A percentile compares a stretch with the other conserved stretches of the same genome.
Conservation (phyloP, 2,888 invertebrate species). For the Harmothoe impar region DNA sequence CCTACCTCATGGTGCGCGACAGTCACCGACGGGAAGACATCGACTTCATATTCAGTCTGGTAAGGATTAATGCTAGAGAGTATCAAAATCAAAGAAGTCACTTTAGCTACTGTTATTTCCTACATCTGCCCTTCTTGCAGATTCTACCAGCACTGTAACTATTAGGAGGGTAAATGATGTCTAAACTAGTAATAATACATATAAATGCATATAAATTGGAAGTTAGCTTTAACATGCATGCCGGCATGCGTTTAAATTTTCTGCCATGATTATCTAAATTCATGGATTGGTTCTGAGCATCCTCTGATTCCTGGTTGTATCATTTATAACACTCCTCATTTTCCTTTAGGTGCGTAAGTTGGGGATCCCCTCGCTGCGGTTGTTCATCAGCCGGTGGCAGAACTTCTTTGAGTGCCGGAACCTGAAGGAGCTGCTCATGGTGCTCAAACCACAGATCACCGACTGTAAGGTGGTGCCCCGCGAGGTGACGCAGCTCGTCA, state of each 20-base stretch:
- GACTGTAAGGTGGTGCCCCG: not conserved
- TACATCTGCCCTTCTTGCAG: no score
- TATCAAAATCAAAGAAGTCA: no score
- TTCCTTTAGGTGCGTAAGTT: conserved; percentile 63
- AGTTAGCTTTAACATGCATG: no score
- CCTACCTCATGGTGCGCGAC: conserved; percentile 38
- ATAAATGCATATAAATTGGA: no score
- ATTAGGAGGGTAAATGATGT: no score
- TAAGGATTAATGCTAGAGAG: no score
- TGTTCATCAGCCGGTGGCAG: conserved; percentile 66
- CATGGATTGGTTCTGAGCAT: no score
- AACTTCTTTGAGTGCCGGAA: conserved; percentile 64
- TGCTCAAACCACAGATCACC: conserved; percentile 58
- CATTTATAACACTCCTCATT: no score
- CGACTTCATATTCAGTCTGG: conserved; percentile 67
- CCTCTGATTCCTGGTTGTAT: no score
- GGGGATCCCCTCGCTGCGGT: conserved; percentile 64
- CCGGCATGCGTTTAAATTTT: not conserved
- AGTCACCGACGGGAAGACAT: conserved; percentile 60
- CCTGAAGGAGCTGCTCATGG: conserved; percentile 58
- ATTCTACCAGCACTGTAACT: no score
- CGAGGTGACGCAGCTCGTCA: conserved; percentile 46
- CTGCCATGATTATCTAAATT: not conserved
- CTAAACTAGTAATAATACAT: no score
- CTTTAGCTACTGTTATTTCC: no score